A percentile compares a stretch with the other conserved stretches of the same genome.
Evolutionary conservation across 2,797 vertebrate genomes (phyloP).

Genomic region (Gymnocypris eckloni): DNA sequence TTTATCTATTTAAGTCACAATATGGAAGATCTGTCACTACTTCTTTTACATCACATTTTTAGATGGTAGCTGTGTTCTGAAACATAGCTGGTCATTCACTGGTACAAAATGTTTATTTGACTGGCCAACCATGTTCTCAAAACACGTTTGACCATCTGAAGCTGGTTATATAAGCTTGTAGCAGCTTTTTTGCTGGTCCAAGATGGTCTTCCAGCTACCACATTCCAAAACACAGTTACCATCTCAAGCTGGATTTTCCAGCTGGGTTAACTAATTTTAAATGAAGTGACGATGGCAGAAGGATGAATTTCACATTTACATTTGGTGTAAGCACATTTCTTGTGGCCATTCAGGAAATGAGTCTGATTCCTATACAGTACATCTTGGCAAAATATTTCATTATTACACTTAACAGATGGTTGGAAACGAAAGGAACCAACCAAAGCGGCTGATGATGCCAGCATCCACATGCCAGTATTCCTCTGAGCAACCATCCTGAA

Average conservation of each 20-base stretch:
- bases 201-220: background rate
- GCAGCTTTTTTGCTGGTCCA: background rate
- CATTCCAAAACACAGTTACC: constrained; percentile 1
- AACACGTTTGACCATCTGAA: background rate
- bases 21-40: background rate
- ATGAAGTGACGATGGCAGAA: constrained; percentile 23
- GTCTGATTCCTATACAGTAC: constrained; percentile 25
- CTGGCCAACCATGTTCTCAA: background rate
- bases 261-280: constrained; percentile 21
- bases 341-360: constrained; percentile 54
- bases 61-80: background rate
- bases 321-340: constrained; percentile 44
- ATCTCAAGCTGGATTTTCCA: background rate
- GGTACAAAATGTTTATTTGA: background rate
- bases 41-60: background rate
- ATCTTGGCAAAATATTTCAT: constrained; percentile 33
- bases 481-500: constrained; percentile 47
- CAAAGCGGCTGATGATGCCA: constrained; percentile 28
- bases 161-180: background rate
- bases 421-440: constrained; percentile 40
- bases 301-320: constrained; percentile 32
- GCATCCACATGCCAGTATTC: constrained; percentile 40
- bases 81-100: background rate
- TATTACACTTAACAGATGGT: constrained; percentile 55
- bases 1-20: no score